A percentile compares a stretch with the other conserved stretches of the same genome.
Evolutionary conservation across 2,888 invertebrate species (phyloP).

Genomic region (Microplitis manilae): DNA sequence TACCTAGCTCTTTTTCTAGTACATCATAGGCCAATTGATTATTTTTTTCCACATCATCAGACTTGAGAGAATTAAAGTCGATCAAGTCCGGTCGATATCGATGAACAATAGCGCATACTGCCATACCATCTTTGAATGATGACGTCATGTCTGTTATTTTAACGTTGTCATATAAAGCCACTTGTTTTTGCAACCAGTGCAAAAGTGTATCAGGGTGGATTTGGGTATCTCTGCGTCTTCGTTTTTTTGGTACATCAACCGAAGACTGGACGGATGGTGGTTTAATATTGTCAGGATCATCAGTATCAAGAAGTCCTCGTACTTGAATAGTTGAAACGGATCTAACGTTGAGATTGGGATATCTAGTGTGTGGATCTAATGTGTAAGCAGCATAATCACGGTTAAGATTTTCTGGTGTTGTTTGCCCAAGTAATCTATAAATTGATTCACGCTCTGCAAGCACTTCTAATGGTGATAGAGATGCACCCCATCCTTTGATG

Average conservation of each 20-base stretch:
- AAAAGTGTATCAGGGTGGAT: slow-evolving; percentile 83
- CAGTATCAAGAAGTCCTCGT: slow-evolving; percentile 80
- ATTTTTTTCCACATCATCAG: slow-evolving; percentile 78
- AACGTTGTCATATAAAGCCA: slow-evolving; percentile 77
- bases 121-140: slow-evolving; percentile 80
- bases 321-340: slow-evolving; percentile 86
- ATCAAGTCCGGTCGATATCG: slow-evolving; percentile 93
- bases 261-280: slow-evolving; percentile 72
- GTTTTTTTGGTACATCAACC: slow-evolving; percentile 78
- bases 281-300: slow-evolving; percentile 78
- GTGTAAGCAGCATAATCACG: slow-evolving; percentile 91
- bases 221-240: slow-evolving; percentile 78
- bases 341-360: slow-evolving; percentile 83
- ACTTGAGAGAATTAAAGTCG: slow-evolving; percentile 79
- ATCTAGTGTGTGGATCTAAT: slow-evolving; percentile 86
- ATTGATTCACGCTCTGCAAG: slow-evolving; percentile 96
- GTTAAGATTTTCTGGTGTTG: slow-evolving; percentile 95
- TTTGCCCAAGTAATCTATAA: slow-evolving; percentile 89
- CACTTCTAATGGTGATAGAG: slow-evolving; percentile 84
- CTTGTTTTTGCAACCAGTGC: slow-evolving; percentile 84
- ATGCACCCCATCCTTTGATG: slow-evolving; percentile 85
- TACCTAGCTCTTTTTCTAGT: slow-evolving; percentile 87
- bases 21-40: slow-evolving; percentile 90
- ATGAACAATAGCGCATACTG: slow-evolving; percentile 83
- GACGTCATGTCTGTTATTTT: slow-evolving; percentile 79